These are phyloP conservation scores for Chaetodon trifasciatus DNA, from an alignment of 2,797 vertebrate species.

Conservation along the genomic window DNA sequence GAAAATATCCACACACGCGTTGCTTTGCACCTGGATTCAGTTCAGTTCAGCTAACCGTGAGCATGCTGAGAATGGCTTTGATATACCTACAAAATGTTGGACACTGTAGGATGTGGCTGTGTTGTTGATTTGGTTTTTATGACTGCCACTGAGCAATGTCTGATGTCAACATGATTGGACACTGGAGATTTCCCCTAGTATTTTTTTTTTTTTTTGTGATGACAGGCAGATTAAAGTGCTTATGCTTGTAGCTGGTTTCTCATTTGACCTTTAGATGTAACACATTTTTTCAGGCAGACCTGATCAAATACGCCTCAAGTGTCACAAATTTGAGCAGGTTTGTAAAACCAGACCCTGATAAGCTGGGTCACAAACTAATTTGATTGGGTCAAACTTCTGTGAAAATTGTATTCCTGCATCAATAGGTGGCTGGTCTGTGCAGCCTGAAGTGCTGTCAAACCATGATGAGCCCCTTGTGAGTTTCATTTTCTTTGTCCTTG, in stretches of 20 bases:
- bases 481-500: neutral
- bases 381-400: neutral
- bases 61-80: neutral
- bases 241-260: conserved; percentile 11
- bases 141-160: neutral
- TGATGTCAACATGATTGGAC: neutral
- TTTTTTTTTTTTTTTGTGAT: neutral
- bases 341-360: neutral
- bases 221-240: conserved; percentile 13
- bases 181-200: neutral
- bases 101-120: neutral
- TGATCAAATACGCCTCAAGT: conserved; percentile 23
- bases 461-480: neutral
- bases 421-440: neutral
- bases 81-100: conserved; percentile 12
- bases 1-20: neutral
- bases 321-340: conserved; percentile 14
- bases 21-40: neutral
- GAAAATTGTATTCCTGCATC: neutral
- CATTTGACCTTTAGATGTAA: conserved; percentile 34
- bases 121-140: conserved; percentile 5
- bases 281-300: neutral
- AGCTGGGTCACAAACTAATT: neutral
- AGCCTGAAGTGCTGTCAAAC: neutral
- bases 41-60: neutral